Conservation (phyloP, 2,888 invertebrate species). For the Euproctis similis region DNA sequence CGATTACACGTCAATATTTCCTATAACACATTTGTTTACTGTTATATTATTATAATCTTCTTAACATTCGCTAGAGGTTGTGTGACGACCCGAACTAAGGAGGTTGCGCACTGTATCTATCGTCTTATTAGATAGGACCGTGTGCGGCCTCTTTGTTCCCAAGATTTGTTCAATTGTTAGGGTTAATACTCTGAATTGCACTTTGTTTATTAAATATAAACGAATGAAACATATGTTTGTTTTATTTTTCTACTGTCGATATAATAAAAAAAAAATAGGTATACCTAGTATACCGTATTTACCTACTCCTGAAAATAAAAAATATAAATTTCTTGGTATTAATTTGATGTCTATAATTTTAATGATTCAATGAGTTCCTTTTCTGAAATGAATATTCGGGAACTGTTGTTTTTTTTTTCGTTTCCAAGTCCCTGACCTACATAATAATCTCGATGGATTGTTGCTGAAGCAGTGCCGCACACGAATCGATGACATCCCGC, state of each 20-base stretch:
- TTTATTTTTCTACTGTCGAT: conserved; percentile 33
- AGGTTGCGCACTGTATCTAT: conserved; percentile 37
- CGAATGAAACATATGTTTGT: conserved; percentile 58
- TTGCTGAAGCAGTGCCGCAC: conserved; percentile 31
- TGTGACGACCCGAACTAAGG: conserved; percentile 49
- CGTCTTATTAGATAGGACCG: conserved; percentile 29
- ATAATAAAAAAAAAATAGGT: no score
- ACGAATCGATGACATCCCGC: conserved; percentile 70
- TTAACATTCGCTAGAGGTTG: conserved; percentile 52
- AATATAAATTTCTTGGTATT: no score
- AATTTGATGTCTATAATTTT: no score
- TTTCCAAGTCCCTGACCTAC: conserved; percentile 69
- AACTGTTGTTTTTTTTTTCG: no score
- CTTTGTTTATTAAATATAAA: conserved; percentile 77
- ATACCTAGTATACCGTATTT: no score
- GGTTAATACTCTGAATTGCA: conserved; percentile 76
- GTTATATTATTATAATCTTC: conserved; percentile 50
- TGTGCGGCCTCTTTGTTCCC: conserved; percentile 51
- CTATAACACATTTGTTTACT: conserved; percentile 43
- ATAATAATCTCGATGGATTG: conserved; percentile 39
- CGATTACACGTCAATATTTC: conserved; percentile 53
- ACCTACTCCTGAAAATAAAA: no score
- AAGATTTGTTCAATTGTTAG: conserved; percentile 73
- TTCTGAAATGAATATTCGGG: no score
- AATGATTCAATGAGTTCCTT: no score